phyloP scores from a whole-genome alignment of 2,797 vertebrate species.

The Pantherophis vulpinus region DNA sequence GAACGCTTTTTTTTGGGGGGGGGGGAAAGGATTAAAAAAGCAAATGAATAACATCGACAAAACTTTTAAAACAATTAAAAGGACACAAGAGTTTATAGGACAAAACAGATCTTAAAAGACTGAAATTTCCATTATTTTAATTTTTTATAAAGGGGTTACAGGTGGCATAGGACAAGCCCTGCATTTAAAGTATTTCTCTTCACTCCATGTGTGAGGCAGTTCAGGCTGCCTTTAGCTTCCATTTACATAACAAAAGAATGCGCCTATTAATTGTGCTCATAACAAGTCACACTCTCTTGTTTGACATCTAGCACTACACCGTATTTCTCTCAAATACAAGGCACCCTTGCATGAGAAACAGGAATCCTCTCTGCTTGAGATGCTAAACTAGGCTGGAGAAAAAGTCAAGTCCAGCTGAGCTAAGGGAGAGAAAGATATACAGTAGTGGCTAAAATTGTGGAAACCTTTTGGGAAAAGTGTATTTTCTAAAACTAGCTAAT shows the following conservation, averaged over 20 bases:
- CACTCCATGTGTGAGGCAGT: not conserved
- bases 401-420: not conserved
- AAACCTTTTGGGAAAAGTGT: conserved; percentile 33
- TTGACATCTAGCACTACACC: too few species aligned
- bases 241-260: not conserved
- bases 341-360: not conserved
- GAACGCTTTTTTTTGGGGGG: not conserved
- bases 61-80: not conserved
- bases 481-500: too few species aligned
- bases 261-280: not conserved
- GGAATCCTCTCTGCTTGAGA: not conserved
- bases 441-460: too few species aligned
- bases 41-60: not conserved
- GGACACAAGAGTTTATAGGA: not conserved
- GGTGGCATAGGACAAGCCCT: not conserved
- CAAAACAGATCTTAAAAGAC: not conserved
- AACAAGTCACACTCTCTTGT: not conserved
- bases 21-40: not conserved
- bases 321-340: not conserved
- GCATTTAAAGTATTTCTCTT: not conserved
- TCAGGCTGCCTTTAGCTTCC: not conserved
- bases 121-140: not conserved
- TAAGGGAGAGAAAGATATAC: not conserved
- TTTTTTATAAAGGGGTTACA: not conserved
- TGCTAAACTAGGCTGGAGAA: not conserved